These are phyloP conservation scores for Latheticus oryzae DNA, from an alignment of 2,888 invertebrate genomes.

Conservation along the genomic window DNA sequence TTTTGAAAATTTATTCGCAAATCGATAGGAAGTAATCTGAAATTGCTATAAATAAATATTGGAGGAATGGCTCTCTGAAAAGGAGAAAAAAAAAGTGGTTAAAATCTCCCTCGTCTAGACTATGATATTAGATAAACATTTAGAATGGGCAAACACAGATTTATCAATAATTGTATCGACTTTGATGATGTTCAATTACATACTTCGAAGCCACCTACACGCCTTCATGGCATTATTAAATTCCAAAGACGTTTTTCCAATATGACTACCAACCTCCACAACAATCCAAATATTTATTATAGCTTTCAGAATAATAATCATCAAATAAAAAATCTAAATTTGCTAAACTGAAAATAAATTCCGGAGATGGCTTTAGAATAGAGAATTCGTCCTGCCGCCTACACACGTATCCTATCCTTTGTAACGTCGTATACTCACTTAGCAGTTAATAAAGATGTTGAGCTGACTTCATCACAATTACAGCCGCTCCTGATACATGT, in stretches of 20 bases:
- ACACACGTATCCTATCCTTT: conserved; percentile 16
- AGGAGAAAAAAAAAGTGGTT: no score
- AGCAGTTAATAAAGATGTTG: conserved; percentile 57
- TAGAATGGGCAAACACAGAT: no score
- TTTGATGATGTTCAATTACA: no score
- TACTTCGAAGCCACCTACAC: conserved; percentile 7
- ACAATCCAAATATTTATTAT: conserved; percentile 10
- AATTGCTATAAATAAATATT: no score
- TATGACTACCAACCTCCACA: conserved; percentile 2
- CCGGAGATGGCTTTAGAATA: conserved; percentile 7
- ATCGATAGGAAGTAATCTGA: no score
- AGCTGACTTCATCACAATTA: conserved; percentile 57
- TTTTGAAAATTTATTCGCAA: no score
- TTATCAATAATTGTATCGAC: no score
- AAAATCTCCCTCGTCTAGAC: no score
- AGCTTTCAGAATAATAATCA: conserved; percentile 5
- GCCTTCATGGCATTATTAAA: conserved; percentile 30
- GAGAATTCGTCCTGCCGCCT: conserved; percentile 12
- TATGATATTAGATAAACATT: no score
- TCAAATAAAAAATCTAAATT: no score
- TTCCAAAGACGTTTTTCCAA: conserved; percentile 10
- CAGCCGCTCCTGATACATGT: conserved; percentile 46
- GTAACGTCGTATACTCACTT: conserved; percentile 33
- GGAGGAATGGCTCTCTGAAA: no score
- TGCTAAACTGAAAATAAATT: no score